phyloP scores from a whole-genome alignment of 2,888 invertebrate genomes.

The Rotaria macrura region DNA sequence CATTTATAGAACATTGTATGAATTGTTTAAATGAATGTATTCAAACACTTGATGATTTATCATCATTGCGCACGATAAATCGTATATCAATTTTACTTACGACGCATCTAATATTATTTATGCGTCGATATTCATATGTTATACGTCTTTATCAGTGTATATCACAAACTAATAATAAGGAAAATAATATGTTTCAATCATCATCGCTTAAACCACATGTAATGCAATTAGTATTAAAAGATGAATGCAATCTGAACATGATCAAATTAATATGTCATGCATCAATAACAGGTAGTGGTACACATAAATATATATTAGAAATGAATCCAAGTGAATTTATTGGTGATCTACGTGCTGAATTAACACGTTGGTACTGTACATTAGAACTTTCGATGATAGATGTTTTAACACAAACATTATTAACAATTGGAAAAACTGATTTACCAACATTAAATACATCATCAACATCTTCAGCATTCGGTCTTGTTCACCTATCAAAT shows the following conservation, averaged over 20 bases:
- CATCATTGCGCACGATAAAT: slow-evolving; percentile 75
- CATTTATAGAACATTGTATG: slow-evolving; percentile 23
- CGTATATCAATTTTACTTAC: slow-evolving; percentile 73
- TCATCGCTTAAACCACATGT: background rate
- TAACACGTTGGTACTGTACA: slow-evolving; percentile 74
- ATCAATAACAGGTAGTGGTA: background rate
- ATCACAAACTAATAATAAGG: background rate
- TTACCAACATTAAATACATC: background rate
- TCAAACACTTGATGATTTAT: slow-evolving; percentile 38
- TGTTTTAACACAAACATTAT: slow-evolving; percentile 42
- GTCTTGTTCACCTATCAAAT: slow-evolving; percentile 61
- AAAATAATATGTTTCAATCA: background rate
- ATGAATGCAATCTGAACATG: background rate
- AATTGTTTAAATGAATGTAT: slow-evolving; percentile 23
- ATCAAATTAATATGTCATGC: slow-evolving; percentile 10
- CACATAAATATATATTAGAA: slow-evolving; percentile 60
- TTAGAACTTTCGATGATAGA: background rate
- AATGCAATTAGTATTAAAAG: background rate
- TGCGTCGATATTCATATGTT: slow-evolving; percentile 51
- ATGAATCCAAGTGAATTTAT: slow-evolving; percentile 75
- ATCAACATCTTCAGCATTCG: slow-evolving; percentile 49
- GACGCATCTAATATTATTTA: slow-evolving; percentile 82
- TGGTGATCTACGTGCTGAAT: slow-evolving; percentile 80
- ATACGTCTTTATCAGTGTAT: slow-evolving; percentile 35
- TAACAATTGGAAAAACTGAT: slow-evolving; percentile 36